Evolutionary conservation across 1,140 invertebrate genomes (phyloP).

Genomic region (Megalopta genalis): DNA sequence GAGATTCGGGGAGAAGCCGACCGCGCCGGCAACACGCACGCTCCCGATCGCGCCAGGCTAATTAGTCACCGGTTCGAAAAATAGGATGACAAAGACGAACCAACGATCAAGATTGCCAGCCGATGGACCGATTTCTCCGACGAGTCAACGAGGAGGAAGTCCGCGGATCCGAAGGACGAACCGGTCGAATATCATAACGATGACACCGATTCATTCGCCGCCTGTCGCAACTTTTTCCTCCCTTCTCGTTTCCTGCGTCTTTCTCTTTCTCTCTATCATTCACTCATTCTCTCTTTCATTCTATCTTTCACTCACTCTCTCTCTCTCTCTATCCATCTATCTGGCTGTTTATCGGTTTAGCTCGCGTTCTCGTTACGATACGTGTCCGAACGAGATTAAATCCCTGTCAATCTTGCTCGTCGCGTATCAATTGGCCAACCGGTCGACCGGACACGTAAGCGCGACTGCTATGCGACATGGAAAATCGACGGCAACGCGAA

Average conservation of each 20-base stretch:
- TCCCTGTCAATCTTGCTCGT: not conserved
- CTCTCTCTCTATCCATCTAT: too few relatives aligned
- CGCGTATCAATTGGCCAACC: not conserved
- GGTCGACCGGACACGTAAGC: too few relatives aligned
- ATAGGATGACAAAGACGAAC: not conserved
- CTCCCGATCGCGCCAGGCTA: conserved; percentile 47
- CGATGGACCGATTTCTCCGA: not conserved
- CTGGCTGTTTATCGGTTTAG: too few relatives aligned
- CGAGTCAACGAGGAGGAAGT: conserved; percentile 26
- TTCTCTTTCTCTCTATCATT: not conserved
- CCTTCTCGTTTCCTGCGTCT: not conserved
- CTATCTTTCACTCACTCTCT: not conserved
- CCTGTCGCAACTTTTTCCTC: not conserved
- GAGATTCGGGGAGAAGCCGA: not conserved
- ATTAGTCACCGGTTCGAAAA: conserved; percentile 61
- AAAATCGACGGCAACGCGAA: too few relatives aligned
- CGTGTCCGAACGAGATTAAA: too few relatives aligned
- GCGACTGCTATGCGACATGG: too few relatives aligned
- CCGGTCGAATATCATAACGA: conserved; percentile 10
- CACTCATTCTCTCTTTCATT: not conserved
- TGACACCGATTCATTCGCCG: not conserved
- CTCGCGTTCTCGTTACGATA: not conserved
- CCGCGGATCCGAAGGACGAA: conserved; percentile 37
- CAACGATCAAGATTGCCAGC: conserved; percentile 8
- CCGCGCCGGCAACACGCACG: conserved; percentile 27